Base-by-base conservation (phyloP, 2,113 vertebrate genomes). In the Brienomyrus brachyistius region DNA sequence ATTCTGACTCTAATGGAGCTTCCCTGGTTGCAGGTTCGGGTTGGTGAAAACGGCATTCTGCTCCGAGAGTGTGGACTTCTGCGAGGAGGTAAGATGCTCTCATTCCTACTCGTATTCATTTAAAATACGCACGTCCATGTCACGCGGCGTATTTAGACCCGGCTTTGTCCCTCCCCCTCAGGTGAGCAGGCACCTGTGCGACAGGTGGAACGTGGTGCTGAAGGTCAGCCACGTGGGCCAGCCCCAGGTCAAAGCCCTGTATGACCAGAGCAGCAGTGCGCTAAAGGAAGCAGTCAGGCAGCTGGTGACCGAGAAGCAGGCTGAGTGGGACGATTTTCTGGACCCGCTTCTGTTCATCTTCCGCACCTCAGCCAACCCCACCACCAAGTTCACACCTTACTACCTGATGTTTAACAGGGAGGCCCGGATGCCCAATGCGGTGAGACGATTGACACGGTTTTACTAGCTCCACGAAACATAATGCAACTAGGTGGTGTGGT, bases 351-450 rank as follows among this genome's bases (percentile, higher is more conserved):
- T 98, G 51, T 97, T 97, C 0, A 54, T 96, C 23, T 97, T 98
- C 92, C 95, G 97, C 89, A 98, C 96, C 1, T 95, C 97, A 0
- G 91, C 95, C 90, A 97, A 97, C 91, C 93, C 97, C 0, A 91
- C 94, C 0, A 98, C 97, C 0, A 97, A 96, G 91, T 97, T 97
- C 91, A 95, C 95, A 0, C 97, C 97, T 0, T 97, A 97, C 91
- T 97, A 96, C 86, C 96, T 98, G 91, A 96, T 98, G 95, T 98
- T 98, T 91, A 97, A 95, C 94, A 95, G 97, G 93, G 95, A 95
- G 1, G 93, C 94, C 27, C 95, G 92, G 90, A 89, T 95, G 62
- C 96, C 96, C 0, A 95, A 92, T 0, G 91, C 93, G 94, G 96
- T 97, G 88, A 51, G 91, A 40, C 4, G 35, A 80, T 35, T 21